phyloP scores from a whole-genome alignment of 35 echinoderm and acorn worm species.

The Anneissia japonica region DNA sequence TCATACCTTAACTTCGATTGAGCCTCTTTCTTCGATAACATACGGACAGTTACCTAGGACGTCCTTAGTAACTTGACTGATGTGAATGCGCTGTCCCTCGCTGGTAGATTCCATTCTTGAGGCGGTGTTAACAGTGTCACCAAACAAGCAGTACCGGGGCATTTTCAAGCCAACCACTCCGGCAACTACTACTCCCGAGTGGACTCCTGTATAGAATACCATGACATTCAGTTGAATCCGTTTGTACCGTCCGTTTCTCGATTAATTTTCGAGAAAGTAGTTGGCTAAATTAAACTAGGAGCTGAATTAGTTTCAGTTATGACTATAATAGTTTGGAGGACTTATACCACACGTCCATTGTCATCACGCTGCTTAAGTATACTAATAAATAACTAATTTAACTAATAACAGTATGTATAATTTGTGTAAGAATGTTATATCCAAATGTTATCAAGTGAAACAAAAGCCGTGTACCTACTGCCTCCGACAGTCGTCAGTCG shows the following conservation, averaged over 20 bases:
- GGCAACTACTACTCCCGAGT: constrained; percentile 85
- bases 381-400: too few relatives aligned
- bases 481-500: too few relatives aligned
- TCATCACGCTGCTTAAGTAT: too few relatives aligned
- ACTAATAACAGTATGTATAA: too few relatives aligned
- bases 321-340: too few relatives aligned
- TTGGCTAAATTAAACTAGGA: background rate
- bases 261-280: background rate
- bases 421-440: too few relatives aligned
- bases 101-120: constrained; percentile 88
- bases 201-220: constrained; percentile 50
- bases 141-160: constrained; percentile 95
- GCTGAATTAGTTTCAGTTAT: background rate
- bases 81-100: constrained; percentile 64
- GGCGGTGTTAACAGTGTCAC: constrained; percentile 92
- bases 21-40: constrained; percentile 40
- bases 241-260: background rate
- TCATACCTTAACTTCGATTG: constrained; percentile 79
- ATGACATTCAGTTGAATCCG: background rate
- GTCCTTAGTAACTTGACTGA: constrained; percentile 66
- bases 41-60: constrained; percentile 54
- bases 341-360: too few relatives aligned
- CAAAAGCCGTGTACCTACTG: too few relatives aligned
- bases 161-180: constrained; percentile 95
- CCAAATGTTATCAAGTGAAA: too few relatives aligned